Percentiles rank a stretch among this genome's conserved stretches.
Conservation (phyloP, 2,113 vertebrate species). For the Lophochroa leadbeateri region DNA sequence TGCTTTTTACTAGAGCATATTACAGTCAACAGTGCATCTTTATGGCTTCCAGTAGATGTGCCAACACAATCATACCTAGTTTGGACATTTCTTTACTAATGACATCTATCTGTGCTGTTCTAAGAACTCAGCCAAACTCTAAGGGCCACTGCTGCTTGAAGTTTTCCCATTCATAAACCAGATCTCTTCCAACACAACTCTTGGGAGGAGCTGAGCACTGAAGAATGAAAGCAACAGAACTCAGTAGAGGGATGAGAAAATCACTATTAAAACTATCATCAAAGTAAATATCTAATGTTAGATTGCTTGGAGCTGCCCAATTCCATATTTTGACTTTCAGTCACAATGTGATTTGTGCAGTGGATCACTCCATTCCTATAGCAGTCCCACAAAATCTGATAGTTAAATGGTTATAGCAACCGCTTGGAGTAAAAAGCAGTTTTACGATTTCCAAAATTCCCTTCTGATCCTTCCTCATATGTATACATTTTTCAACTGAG, state of each 20-base stretch:
- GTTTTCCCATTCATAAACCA: not conserved
- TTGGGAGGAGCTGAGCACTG: not conserved
- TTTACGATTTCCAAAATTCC: not conserved
- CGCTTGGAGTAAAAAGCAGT: not conserved
- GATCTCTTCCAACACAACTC: not conserved
- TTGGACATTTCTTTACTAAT: not conserved
- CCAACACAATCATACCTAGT: not conserved
- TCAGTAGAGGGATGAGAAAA: not conserved
- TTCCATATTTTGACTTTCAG: not conserved
- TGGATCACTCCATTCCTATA: not conserved
- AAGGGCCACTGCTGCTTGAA: not conserved
- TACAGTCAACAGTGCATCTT: not conserved
- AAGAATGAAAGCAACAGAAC: not conserved
- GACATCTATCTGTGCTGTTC: not conserved
- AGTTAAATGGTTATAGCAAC: not conserved
- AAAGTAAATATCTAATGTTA: not conserved
- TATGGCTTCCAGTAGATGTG: not conserved
- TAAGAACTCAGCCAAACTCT: not conserved
- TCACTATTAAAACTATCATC: not conserved
- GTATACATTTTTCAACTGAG: not conserved
- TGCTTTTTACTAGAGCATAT: not conserved
- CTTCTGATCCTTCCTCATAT: not conserved
- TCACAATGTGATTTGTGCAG: not conserved
- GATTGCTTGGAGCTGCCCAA: not conserved
- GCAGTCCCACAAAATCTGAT: not conserved